phyloP scores from a whole-genome alignment of 1,140 invertebrate species.

The Acromyrmex echinatior region DNA sequence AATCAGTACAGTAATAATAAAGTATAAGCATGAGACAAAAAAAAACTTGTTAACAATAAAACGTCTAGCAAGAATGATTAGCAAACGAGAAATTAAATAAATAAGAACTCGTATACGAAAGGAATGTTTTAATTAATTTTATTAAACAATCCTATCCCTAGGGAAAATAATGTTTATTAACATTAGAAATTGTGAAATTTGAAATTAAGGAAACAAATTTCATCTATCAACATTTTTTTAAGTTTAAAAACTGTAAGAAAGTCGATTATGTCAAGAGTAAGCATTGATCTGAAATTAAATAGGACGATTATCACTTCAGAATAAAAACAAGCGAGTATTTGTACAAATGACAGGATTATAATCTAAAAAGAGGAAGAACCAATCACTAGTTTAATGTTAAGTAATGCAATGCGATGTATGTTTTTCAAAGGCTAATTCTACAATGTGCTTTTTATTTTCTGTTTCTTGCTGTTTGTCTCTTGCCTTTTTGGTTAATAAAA shows the following conservation, averaged over 20 bases:
- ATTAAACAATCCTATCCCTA: not conserved
- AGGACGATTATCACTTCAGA: not conserved
- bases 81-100: not conserved
- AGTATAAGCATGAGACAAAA: not conserved
- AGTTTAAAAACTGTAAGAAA: not conserved
- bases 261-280: not conserved
- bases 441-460: too few relatives aligned
- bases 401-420: not conserved
- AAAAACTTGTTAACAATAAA: not conserved
- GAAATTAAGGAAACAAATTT: not conserved
- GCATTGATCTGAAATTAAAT: not conserved
- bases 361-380: not conserved
- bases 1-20: not conserved
- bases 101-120: not conserved
- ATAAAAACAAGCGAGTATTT: not conserved
- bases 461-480: too few relatives aligned
- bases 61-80: not conserved
- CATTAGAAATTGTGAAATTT: not conserved
- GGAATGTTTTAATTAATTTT: not conserved
- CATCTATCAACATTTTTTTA: too few relatives aligned
- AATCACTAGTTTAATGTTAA: not conserved
- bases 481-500: too few relatives aligned
- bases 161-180: not conserved
- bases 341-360: not conserved
- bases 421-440: too few relatives aligned